Evolutionary conservation across 2,888 invertebrate genomes (phyloP), one percentile per base, ranked within the genome.

Genomic region (Sminthurides aquaticus): DNA sequence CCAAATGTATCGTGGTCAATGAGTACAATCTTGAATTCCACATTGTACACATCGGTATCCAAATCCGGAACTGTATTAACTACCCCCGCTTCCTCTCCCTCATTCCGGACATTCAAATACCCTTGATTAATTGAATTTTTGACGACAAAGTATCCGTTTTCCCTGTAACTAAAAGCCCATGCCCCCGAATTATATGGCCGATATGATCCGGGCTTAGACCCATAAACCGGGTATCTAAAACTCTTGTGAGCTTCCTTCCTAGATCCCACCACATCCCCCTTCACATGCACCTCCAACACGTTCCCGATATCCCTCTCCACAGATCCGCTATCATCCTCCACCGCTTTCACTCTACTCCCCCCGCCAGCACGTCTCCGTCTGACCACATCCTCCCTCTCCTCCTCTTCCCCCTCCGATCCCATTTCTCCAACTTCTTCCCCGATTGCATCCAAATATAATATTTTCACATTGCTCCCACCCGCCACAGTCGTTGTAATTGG

Each of bases 201-300:
- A 34, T 49, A 58, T 18, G 27, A 27, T 3, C 20, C 3, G 2
- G 48, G 5, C n/a, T 49, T 57, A 3, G 59, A 52, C 1, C 5
- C 64, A 26, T 64, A 64, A 3, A 64, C 29, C 3, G 64, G 64
- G 8, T 8, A 59, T 18, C 25, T n/a, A n/a, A 49, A 59, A 24
- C 48, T 26, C 25, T 43, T 3, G 1, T 18, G 43, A 5, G 28
- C 49, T 24, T 64, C 59, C 1, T 54, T 28, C 15, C 49, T 57
- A 2, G 3, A 2, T 8, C 20, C 24, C 20, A 59, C 26, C 43
- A 43, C 25, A 8, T 52, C 52, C 1, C 28, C 22, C 3, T 58
- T 27, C 1, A 49, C 29, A 34, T 59, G 58, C 2, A 64, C 2
- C 1, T 64, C 58, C 29, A 64, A 29, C 2, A 49, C 49, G 20